Base-by-base conservation (phyloP, 2,888 invertebrate species). In the Congeria kusceri region DNA sequence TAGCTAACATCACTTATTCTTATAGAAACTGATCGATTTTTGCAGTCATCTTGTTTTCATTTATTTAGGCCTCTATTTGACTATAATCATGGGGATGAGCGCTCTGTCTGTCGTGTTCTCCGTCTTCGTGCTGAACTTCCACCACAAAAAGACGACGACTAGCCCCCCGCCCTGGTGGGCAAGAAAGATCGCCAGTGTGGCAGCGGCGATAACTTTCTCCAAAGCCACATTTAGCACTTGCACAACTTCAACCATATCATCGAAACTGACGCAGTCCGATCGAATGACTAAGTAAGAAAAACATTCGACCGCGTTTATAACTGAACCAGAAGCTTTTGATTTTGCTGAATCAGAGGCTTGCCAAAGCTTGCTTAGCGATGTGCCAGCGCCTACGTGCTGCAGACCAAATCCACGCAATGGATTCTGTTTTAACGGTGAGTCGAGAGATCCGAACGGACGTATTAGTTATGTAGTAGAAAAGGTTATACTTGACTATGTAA, bases 41-140 rank as follows among this genome's bases (percentile, higher is more conserved):
- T n/a, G n/a, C n/a, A n/a, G 5, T 32, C 4, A 32, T 32, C 4
- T 4, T 32, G 32, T 9, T 4, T 9, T 32, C 32, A 4, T 32
- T 32, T 32, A 32, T 9, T 27, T 88, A 93, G 94, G 93, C 25
- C 92, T 94, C 63, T 94, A 94, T 84, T 87, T 94, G 58, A 94
- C 93, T 20, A 90, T 93, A 23, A 93, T 93, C 39, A 94, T 94
- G 94, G 93, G 92, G 23, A 92, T 94, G 88, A 93, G 93, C 27
- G 93, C 93, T 4, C 73, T 93, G 15, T 93, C 93, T 13, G 93
- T 94, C 18, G 90, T 92, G 4, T 88, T 94, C 63, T 93, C 93
- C 13, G 94, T 94, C 53, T 89, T 93, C 75, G 93, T 94, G 5
- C 91, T 94, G 9, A 93, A 93, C 85, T 89, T 94, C 67, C 93